These are phyloP conservation scores for Brachionus rotundiformis DNA, from an alignment of 1,140 invertebrate species.

Conservation along the genomic window DNA sequence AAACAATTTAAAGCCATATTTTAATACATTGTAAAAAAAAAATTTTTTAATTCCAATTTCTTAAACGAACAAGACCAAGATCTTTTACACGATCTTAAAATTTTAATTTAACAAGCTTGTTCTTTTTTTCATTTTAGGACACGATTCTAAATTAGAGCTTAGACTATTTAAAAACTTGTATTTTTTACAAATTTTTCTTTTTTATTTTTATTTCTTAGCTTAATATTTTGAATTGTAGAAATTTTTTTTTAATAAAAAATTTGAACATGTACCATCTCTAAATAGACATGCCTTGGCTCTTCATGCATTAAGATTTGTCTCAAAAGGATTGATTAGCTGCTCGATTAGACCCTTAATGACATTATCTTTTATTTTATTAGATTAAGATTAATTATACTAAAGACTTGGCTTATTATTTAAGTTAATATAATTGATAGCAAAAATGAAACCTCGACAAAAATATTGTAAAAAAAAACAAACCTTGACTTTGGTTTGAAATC, in stretches of 20 bases:
- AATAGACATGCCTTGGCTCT: background rate
- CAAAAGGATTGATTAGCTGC: background rate
- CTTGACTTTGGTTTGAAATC: constrained; percentile 79
- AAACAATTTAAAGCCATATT: background rate
- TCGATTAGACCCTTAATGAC: background rate
- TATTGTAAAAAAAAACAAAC: constrained; percentile 56
- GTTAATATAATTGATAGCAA: background rate
- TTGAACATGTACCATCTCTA: background rate
- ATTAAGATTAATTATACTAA: constrained; percentile 36
- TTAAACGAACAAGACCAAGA: background rate
- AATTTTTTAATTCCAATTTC: background rate
- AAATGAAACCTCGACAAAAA: background rate
- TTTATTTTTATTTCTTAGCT: background rate
- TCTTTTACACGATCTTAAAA: background rate
- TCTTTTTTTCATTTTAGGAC: background rate
- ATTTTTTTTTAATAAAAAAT: background rate
- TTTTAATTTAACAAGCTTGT: background rate
- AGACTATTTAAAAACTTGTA: background rate
- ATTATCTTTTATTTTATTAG: constrained; percentile 24
- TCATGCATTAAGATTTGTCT: background rate
- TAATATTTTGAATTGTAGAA: background rate
- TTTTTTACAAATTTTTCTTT: background rate
- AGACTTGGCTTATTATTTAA: background rate
- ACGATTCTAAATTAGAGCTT: background rate
- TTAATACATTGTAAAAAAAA: background rate